Evolutionary conservation across 1,140 invertebrate species (phyloP), one percentile per base, ranked within the genome.

Genomic region (Cardiocondyla obscurior): DNA sequence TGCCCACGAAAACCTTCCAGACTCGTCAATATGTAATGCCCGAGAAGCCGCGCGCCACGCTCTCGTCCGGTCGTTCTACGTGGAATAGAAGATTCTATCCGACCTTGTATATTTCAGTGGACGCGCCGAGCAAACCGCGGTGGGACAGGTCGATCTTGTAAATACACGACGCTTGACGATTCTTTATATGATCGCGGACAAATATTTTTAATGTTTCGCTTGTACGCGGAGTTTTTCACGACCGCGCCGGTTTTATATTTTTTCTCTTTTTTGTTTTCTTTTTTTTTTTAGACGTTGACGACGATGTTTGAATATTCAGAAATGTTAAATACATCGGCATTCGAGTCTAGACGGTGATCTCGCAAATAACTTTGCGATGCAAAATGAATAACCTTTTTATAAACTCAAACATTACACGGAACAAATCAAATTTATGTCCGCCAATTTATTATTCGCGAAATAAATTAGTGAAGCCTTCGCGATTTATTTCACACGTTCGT

Each of bases 11-110:
- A 79, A 81, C 62, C 74, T 72, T 64, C 85, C 65, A 79, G 81
- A 90, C 89, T 90, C 88, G 88, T 92, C 89, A 92, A 93, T 92
- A 91, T 88, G 89, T 91, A 92, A 92, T 91, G 87, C 72, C 86
- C 88, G 65, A 81, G 65, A 51, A 28, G 83, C 51, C 33, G 65
- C 55, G 85, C 64, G 51, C 62, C 51, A 10, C 60, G 55, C 55
- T 81, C 79, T 58, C 60, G 33, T n/a, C 22, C 74, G 55, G 49
- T 36, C 28, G 39, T 46, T 39, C 57, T 89, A 90, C 89, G 87
- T 89, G 87, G 84, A 90, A 90, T 90, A 57, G 82, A 79, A 82
- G 85, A 89, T 90, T 88, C 83, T 42, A 64, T 64, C 58, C 36
- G 51, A 82, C 28, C 46, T 64, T 84, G 83, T 85, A 88, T 89